Conservation (phyloP, 2,113 vertebrate species). For the Brachypodius melanocephalos region DNA sequence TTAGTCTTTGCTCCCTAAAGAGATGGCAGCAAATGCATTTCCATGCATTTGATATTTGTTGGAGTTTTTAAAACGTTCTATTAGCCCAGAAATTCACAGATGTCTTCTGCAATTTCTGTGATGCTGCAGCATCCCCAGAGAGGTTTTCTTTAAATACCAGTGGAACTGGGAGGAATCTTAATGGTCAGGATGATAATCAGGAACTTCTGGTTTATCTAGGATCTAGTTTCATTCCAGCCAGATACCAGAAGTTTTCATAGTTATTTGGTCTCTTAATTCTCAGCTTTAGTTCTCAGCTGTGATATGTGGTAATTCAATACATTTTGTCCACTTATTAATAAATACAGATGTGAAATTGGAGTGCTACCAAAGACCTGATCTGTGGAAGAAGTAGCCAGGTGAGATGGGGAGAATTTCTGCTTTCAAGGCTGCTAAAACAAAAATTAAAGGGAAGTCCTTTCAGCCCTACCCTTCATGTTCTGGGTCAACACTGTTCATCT, state of each 20-base stretch:
- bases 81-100: not conserved
- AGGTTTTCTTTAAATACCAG: not conserved
- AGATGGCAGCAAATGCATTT: not conserved
- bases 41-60: not conserved
- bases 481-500: not conserved
- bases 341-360: not conserved
- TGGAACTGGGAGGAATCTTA: not conserved
- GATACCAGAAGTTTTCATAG: not conserved
- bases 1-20: not conserved
- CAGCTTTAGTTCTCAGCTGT: not conserved
- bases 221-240: not conserved
- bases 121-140: not conserved
- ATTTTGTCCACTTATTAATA: not conserved
- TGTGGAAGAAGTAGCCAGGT: not conserved
- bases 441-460: not conserved
- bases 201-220: not conserved
- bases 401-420: not conserved
- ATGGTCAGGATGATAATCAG: not conserved
- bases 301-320: not conserved
- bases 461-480: not conserved
- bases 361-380: not conserved
- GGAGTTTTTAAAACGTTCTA: not conserved
- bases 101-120: not conserved
- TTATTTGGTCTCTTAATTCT: not conserved
- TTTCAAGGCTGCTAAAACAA: constrained; percentile 6